Base-by-base conservation (phyloP, 2,888 invertebrate species). In the Tachystola acroxantha region DNA sequence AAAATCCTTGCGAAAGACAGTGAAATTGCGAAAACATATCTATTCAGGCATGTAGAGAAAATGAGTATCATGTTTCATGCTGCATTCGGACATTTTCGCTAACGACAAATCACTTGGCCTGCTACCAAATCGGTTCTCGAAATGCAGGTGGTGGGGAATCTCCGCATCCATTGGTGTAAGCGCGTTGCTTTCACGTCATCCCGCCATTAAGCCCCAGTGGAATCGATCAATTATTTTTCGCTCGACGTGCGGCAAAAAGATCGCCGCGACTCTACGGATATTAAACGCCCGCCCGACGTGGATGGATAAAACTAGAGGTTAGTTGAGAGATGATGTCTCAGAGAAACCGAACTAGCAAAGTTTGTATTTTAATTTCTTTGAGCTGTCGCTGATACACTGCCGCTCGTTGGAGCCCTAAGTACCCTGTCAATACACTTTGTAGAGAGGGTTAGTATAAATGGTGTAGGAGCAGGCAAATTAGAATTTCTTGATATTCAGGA, bases 211-310 rank as follows among this genome's bases (percentile, higher is more conserved):
- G 65, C 63, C 46, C 50, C 51, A 56, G 65, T 66, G 60, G 61
- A 70, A 82, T 80, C 79, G 74, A 85, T 85, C 80, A 80, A 78
- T 84, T 82, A 82, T 80, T 80, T 81, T 81, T 75, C 74, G 66
- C 66, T 72, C 60, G 62, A 58, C 57, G 62, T 60, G 60, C 61
- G 51, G 69, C 72, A 77, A 79, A 79, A 82, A 79, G 80, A 78
- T 62, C 60, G 57, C 60, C 57, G 60, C 62, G 59, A 52, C 62
- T 55, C 63, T 66, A 72, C 76, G 79, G 80, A 80, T 82, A 81
- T 84, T 77, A 78, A 80, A 78, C 77, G 74, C 58, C 63, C 59
- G 64, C 43, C 48, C 53, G 55, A 61, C 63, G 54, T 27, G 27
- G 57, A 58, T 56, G 52, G 56, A 60, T 59, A 34, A 34, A 33